Percentiles rank a stretch among this genome's conserved stretches.
phyloP scores from a whole-genome alignment of 2,113 vertebrate genomes.

The Psephotus haematonotus region DNA sequence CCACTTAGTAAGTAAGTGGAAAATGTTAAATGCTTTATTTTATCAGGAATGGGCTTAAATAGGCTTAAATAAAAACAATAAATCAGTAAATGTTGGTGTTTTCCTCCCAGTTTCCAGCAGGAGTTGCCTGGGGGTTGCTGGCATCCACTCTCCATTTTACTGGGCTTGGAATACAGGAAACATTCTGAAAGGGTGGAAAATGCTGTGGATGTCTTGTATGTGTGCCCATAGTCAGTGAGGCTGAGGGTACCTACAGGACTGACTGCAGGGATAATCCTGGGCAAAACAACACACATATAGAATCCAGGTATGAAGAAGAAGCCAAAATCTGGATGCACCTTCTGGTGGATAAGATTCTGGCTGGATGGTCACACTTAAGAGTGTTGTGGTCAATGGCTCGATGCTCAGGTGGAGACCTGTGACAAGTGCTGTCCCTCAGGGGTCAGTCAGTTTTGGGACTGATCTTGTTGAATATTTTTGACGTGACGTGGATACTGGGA shows the following conservation, averaged over 20 bases:
- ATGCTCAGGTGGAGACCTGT: neutral
- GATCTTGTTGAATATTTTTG: neutral
- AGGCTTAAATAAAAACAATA: neutral
- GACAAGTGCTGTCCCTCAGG: neutral
- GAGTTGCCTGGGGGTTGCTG: neutral
- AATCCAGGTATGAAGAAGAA: neutral
- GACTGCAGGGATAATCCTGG: neutral
- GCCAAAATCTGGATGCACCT: neutral
- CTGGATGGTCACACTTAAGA: neutral
- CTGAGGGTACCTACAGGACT: neutral
- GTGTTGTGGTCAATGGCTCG: neutral
- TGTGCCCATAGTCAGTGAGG: neutral
- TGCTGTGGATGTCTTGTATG: fast-evolving
- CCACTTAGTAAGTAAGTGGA: neutral
- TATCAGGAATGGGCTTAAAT: neutral
- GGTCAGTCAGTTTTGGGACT: neutral
- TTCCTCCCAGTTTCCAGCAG: neutral
- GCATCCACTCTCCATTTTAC: fast-evolving
- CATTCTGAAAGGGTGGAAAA: fast-evolving
- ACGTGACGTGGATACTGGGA: neutral
- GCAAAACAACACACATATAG: neutral
- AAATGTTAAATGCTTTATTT: neutral
- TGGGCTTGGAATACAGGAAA: fast-evolving
- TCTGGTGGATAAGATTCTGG: neutral
- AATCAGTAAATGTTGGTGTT: neutral